Evolutionary conservation across 2,888 invertebrate genomes (phyloP).

Genomic region (Copidosoma aretas): DNA sequence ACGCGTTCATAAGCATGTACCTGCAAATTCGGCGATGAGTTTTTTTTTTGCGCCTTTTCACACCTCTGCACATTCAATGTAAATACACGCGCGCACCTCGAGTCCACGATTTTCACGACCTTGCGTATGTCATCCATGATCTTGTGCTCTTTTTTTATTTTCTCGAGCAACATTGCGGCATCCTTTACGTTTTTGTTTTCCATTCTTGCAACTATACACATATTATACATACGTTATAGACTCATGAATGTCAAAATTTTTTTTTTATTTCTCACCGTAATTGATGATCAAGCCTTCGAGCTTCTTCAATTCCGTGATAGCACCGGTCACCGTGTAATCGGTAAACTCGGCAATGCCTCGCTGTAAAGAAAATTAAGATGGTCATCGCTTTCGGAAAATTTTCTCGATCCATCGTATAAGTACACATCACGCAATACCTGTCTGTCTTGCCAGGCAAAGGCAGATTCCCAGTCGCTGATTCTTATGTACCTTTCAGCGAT

Average conservation of each 20-base stretch:
- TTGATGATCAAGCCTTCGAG: constrained; percentile 67
- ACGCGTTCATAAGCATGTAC: constrained; percentile 65
- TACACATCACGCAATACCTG: constrained; percentile 54
- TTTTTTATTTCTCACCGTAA: constrained; percentile 57
- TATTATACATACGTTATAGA: neutral
- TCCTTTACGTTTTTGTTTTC: constrained; percentile 48
- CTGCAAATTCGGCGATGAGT: constrained; percentile 52
- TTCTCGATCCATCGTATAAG: too few relatives aligned
- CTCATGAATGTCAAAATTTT: constrained; percentile 1
- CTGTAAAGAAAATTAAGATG: constrained; percentile 2
- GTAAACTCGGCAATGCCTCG: constrained; percentile 18
- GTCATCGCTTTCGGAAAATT: neutral
- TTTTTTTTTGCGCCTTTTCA: neutral
- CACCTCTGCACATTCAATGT: constrained; percentile 4
- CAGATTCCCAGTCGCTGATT: constrained; percentile 67
- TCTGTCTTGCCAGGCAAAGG: constrained; percentile 66
- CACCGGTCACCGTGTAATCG: constrained; percentile 57
- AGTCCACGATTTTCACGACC: constrained; percentile 47
- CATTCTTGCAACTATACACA: constrained; percentile 51
- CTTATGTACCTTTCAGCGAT: constrained; percentile 65
- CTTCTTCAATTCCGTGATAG: constrained; percentile 65
- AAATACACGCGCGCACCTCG: too few relatives aligned
- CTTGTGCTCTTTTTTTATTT: constrained; percentile 54
- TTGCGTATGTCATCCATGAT: constrained; percentile 50
- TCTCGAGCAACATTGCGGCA: constrained; percentile 47